phyloP scores from a whole-genome alignment of 2,797 vertebrate species.

The Emydoidea blandingii region DNA sequence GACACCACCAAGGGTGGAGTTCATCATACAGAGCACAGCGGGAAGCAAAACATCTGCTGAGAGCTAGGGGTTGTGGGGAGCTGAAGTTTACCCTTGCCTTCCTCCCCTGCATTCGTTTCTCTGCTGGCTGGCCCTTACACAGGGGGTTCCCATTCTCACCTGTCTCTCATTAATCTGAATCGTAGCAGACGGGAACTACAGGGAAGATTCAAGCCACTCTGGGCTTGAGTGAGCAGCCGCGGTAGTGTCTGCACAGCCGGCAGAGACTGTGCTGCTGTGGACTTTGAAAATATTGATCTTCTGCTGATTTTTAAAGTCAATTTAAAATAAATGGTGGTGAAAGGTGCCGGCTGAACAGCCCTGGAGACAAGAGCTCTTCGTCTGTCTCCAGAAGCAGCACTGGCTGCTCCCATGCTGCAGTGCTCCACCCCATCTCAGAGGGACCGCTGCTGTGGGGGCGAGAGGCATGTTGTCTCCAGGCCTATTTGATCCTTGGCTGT shows the following conservation, averaged over 20 bases:
- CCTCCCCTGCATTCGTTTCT: not conserved
- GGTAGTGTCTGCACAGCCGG: not conserved
- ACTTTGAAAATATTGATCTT: not conserved
- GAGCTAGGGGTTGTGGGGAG: not conserved
- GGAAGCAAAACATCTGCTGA: not conserved
- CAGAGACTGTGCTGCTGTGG: not conserved
- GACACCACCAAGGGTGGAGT: not conserved
- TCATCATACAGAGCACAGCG: not conserved
- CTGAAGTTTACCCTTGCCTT: not conserved
- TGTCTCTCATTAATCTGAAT: not conserved
- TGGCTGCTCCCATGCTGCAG: not conserved
- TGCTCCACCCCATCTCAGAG: not conserved
- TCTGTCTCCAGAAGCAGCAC: not conserved
- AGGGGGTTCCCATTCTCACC: accelerated
- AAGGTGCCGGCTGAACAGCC: not conserved
- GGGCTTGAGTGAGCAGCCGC: not conserved
- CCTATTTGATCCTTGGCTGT: not conserved
- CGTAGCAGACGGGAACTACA: not conserved
- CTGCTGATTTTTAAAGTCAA: not conserved
- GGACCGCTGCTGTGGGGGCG: not conserved
- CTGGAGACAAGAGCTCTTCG: not conserved
- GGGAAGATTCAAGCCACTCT: not conserved
- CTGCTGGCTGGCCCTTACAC: not conserved
- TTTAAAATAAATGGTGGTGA: not conserved
- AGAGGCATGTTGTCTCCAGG: not conserved